A percentile compares a stretch with the other conserved stretches of the same genome.
Conservation (phyloP, 2,888 invertebrate genomes). For the Drosophila subsilvestris region DNA sequence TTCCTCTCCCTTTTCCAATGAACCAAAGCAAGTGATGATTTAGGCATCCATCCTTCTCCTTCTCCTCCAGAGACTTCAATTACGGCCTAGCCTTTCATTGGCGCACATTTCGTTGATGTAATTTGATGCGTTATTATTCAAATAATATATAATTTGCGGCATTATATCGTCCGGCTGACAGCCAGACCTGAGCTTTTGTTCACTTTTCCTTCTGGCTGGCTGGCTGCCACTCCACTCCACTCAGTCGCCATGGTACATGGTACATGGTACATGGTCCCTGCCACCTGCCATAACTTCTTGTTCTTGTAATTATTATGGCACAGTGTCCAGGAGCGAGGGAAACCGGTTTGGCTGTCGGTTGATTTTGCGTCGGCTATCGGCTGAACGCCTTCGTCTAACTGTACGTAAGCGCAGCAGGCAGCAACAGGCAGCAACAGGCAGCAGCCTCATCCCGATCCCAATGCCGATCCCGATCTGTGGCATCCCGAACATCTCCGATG, state of each 20-base stretch:
- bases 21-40: constrained; percentile 12
- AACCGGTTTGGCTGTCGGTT: constrained; percentile 41
- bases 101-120: constrained; percentile 40
- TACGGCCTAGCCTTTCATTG: constrained; percentile 53
- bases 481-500: constrained; percentile 48
- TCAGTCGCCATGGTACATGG: neutral
- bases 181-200: constrained; percentile 35
- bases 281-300: constrained; percentile 69
- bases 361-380: neutral
- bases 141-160: constrained; percentile 71
- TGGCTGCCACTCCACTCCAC: constrained; percentile 1
- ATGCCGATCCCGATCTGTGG: constrained; percentile 19
- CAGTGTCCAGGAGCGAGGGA: constrained; percentile 41
- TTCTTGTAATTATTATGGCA: constrained; percentile 67
- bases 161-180: constrained; percentile 48
- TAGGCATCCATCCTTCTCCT: neutral
- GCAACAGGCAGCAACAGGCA: too few species aligned
- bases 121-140: constrained; percentile 73
- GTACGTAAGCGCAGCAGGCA: constrained; percentile 46
- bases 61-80: neutral
- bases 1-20: constrained; percentile 17
- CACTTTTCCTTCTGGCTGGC: constrained; percentile 40
- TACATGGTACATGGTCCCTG: constrained; percentile 20
- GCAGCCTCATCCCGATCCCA: constrained; percentile 12
- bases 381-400: constrained; percentile 58